These are phyloP conservation scores for Heliconius eleuchia DNA, from an alignment of 1,140 invertebrate genomes.

Conservation along the genomic window DNA sequence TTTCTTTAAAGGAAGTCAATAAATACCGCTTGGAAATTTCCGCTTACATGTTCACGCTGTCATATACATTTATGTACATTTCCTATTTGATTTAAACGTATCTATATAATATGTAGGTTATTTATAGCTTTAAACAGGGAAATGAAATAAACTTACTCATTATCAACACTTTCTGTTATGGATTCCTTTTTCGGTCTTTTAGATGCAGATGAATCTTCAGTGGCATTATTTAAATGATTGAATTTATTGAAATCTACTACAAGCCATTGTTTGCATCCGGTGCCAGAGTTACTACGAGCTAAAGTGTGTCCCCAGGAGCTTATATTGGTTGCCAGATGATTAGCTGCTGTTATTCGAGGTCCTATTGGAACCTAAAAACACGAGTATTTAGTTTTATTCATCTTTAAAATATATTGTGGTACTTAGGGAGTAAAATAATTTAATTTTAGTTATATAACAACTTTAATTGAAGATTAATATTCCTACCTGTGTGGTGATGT, in stretches of 20 bases:
- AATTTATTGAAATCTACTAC: constrained; percentile 87
- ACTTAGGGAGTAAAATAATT: neutral
- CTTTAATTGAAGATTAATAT: too few species aligned
- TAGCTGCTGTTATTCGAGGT: constrained; percentile 92
- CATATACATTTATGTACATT: neutral
- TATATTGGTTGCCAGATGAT: constrained; percentile 88
- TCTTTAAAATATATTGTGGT: neutral
- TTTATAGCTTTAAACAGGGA: too few species aligned
- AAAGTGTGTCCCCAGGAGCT: constrained; percentile 86
- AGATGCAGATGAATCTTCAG: constrained; percentile 14
- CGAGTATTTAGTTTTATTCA: constrained; percentile 12
- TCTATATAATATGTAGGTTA: neutral
- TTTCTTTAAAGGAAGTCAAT: constrained; percentile 3
- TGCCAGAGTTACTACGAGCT: constrained; percentile 88
- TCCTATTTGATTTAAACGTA: neutral
- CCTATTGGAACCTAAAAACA: constrained; percentile 86
- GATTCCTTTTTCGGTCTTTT: constrained; percentile 50
- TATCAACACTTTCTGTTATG: constrained; percentile 55
- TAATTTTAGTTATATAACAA: neutral
- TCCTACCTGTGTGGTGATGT: constrained; percentile 77
- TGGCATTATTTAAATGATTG: constrained; percentile 39
- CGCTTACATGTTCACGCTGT: neutral
- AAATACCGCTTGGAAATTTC: neutral
- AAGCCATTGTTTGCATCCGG: constrained; percentile 95
- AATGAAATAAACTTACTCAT: constrained; percentile 51